phyloP scores from a whole-genome alignment of 2,797 vertebrate species.

The Vipera ursinii region DNA sequence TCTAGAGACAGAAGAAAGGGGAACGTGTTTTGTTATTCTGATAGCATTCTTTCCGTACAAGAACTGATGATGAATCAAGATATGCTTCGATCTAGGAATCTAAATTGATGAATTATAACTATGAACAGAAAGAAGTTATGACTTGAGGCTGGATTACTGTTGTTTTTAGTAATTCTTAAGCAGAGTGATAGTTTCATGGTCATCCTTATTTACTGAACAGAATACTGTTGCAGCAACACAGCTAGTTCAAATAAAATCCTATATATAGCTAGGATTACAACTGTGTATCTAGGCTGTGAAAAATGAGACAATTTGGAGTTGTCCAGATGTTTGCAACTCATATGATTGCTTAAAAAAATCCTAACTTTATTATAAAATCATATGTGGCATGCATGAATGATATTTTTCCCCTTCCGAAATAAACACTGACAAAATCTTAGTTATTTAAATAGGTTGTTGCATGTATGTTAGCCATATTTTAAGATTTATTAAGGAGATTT shows the following conservation, averaged over 20 bases:
- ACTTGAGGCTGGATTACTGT: neutral
- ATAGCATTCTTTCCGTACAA: conserved; percentile 50
- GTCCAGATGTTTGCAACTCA: neutral
- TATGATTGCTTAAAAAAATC: neutral
- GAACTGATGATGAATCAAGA: conserved; percentile 56
- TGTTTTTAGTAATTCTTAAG: conserved; percentile 34
- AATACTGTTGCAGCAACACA: neutral
- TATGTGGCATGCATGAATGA: neutral
- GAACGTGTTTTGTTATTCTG: conserved; percentile 66
- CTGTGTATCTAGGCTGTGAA: neutral
- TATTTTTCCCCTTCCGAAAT: neutral
- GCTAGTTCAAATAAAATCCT: conserved; percentile 16
- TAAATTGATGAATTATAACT: conserved; percentile 30
- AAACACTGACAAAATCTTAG: conserved; percentile 16
- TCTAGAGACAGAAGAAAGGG: conserved; percentile 74
- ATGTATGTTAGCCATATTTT: neutral
- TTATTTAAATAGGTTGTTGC: neutral
- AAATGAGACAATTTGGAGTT: neutral
- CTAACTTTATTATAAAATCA: neutral
- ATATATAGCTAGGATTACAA: neutral
- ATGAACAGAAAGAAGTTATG: neutral
- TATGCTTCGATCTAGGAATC: conserved; percentile 47
- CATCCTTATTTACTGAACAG: neutral
- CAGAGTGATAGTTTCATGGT: conserved; percentile 17
- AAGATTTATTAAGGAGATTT: neutral